Base-by-base conservation (phyloP, 2,888 invertebrate genomes). In the Netelia virgata region DNA sequence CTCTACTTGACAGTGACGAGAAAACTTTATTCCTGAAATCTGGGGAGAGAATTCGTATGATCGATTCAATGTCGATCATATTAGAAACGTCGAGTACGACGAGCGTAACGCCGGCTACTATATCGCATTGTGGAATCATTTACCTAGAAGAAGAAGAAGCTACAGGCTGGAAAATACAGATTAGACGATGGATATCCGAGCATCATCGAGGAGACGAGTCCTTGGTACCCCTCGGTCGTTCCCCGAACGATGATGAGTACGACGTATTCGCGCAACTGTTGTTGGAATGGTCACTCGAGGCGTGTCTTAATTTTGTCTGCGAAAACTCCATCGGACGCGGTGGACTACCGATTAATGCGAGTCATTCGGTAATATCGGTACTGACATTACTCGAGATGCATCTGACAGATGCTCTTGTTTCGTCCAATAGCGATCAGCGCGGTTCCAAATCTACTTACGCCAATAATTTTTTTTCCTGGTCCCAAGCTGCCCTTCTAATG, bases 121-220 rank as follows among this genome's bases (percentile, higher is more conserved):
- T 96, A 43, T 95, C 96, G 64, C 94, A 95, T 14, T 96, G 96
- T 91, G 95, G 95, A 64, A 95, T 96, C 92, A 94, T 96, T 78
- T 95, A 96, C 90, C 92, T 96, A 85, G 95, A 96, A 84, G 94
- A 95, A 0, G 61, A 20, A 20, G 84, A 88, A 20, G 93, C 94
- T 11, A 91, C 95, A 0, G 94, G 95, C 14, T 96, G 96, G 96
- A 91, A 93, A 66, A 94, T 95, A 0, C 92, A 95, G 43, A 91
- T 53, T 59, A 82, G n/a, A 88, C 85, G 41, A 2, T 88, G 64
- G 80, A 87, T 81, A 43, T 75, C 84, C 86, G 43, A 84, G 9
- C 74, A 79, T 63, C 61, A 68, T 69, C 18, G 28, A 5, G 23
- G 28, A 1, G 18, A 59, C 23, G 6, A 43, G 14, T 3, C 36